These are phyloP conservation scores for Diploscapter pachys DNA, from an alignment of 1,140 invertebrate species.

Conservation along the genomic window DNA sequence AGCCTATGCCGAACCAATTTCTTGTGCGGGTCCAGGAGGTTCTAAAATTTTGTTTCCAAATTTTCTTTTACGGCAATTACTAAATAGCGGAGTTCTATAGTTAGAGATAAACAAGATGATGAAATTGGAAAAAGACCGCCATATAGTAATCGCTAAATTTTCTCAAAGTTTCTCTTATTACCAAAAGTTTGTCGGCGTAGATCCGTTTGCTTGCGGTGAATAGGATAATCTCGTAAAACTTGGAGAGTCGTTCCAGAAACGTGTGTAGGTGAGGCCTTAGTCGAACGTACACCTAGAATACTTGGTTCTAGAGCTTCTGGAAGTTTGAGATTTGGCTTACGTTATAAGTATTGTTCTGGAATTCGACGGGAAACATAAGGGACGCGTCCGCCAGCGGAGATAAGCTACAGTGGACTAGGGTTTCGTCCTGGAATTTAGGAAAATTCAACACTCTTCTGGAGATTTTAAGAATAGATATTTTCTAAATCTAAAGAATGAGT, in stretches of 20 bases:
- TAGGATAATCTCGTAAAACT: conserved; percentile 87
- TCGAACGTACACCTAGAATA: conserved; percentile 76
- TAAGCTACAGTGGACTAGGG: conserved; percentile 88
- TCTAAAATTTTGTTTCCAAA: conserved; percentile 58
- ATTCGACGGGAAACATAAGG: conserved; percentile 85
- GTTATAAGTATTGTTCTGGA: conserved; percentile 82
- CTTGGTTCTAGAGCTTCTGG: background rate
- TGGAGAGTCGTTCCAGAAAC: conserved; percentile 83
- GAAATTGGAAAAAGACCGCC: background rate
- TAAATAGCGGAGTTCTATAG: background rate
- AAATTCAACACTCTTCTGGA: background rate
- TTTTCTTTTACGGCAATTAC: conserved; percentile 10
- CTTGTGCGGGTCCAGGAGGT: conserved; percentile 82
- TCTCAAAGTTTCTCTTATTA: conserved; percentile 16
- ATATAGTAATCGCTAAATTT: background rate
- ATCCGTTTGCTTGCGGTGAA: conserved; percentile 93
- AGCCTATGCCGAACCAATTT: conserved; percentile 77
- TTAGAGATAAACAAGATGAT: too few relatives aligned
- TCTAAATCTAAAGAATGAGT: too few relatives aligned
- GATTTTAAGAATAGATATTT: background rate
- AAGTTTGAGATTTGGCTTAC: conserved; percentile 44
- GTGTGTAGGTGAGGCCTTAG: conserved; percentile 84
- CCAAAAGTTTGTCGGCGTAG: conserved; percentile 86
- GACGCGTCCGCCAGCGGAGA: conserved; percentile 85
- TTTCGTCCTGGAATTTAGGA: conserved; percentile 74